phyloP scores from a whole-genome alignment of 2,888 invertebrate genomes.

The Mantis religiosa region DNA sequence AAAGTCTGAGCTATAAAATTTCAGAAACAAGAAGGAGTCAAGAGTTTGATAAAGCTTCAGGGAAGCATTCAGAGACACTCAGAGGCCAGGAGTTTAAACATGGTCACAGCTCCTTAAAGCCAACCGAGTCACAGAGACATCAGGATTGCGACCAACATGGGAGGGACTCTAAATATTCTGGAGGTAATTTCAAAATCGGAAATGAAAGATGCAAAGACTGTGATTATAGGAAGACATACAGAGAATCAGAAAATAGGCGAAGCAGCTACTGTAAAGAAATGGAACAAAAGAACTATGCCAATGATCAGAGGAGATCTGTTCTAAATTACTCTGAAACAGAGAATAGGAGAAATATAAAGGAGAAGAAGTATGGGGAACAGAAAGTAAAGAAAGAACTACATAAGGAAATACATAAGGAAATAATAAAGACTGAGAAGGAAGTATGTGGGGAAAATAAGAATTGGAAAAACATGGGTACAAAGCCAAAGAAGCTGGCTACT shows the following conservation, averaged over 20 bases:
- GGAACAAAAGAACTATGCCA: not conserved
- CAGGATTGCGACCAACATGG: not conserved
- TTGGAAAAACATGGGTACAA: conserved; percentile 24
- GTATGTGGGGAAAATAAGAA: conserved; percentile 5
- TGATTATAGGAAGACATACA: conserved; percentile 13
- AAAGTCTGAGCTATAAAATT: conserved; percentile 6
- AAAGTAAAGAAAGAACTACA: not conserved
- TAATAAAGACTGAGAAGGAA: not conserved
- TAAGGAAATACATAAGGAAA: too few species aligned
- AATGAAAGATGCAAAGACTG: conserved; percentile 14
- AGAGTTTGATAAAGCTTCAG: not conserved
- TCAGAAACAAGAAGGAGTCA: conserved; percentile 18
- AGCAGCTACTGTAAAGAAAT: not conserved
- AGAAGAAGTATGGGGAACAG: not conserved
- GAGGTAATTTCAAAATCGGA: not conserved
- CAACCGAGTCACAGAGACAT: not conserved
- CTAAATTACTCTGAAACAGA: conserved; percentile 4
- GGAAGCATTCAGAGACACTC: not conserved
- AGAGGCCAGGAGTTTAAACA: conserved; percentile 9
- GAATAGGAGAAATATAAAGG: not conserved
- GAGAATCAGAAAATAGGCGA: not conserved
- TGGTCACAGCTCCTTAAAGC: not conserved
- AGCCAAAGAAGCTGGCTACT: conserved; percentile 12
- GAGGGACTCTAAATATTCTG: not conserved
- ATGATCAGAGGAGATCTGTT: not conserved